Base-by-base conservation (phyloP, 2,888 invertebrate species). In the Panopea generosa region DNA sequence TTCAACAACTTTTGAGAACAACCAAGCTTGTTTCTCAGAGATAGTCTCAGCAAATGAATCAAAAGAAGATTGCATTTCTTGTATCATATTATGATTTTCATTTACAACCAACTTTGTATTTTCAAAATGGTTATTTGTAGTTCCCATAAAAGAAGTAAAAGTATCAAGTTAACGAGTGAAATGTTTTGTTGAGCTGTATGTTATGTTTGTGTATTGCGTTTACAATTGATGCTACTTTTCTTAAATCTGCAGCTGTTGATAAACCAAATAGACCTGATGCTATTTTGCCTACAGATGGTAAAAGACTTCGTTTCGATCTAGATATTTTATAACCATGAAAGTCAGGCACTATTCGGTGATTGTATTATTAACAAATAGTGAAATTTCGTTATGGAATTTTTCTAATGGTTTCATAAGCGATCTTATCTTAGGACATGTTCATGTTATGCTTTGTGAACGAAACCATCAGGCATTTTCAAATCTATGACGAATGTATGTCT, bases 401-500 rank as follows among this genome's bases (percentile, higher is more conserved):
- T 24, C 43, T 11, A 45, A 43, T 43, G 40, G 59, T 22, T 40
- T 24, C 24, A 43, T 59, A 11, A 45, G 24, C 20, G 20, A 9
- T 38, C 6, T n/a, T 14, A 45, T 18, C 24, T 24, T 24, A 14
- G 43, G 26, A 59, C 59, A 59, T 11, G 26, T 33, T 22, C 59
- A 59, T n/a, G 7, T 29, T 16, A 16, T 40, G 59, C 22, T n/a
- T 43, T 26, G 24, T 45, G 1, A 22, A 4, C 6, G 9, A 9
- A 6, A 2, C 9, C 43, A 22, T 59, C 1, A 11, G 26, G 45
- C 2, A 45, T 16, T 40, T 59, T 40, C 11, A 59, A 24, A 16
- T 45, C 59, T 11, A 59, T 43, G 2, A 59, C 59, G 43, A 59
- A 59, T 38, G 59, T 59, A 24, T 59, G 59, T 16, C 22, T 59